These are phyloP conservation scores for Nibea albiflora DNA, from an alignment of 2,113 vertebrate species.

Conservation along the genomic window DNA sequence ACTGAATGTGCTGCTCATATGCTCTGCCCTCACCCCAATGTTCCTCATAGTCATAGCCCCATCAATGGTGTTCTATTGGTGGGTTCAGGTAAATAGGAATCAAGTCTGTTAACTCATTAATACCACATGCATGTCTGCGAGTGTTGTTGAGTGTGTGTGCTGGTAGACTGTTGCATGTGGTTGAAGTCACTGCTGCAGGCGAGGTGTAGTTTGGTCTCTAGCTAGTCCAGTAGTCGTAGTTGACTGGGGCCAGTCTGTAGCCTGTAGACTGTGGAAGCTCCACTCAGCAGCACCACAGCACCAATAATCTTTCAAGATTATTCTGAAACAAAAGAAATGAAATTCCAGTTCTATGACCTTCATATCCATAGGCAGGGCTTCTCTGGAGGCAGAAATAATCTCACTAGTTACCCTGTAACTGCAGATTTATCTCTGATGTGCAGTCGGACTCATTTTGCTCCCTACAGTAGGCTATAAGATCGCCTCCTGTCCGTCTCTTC, in stretches of 20 bases:
- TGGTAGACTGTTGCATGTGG: constrained; percentile 48
- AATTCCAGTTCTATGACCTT: not conserved
- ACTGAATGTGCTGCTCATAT: constrained; percentile 87
- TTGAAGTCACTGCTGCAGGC: constrained; percentile 41
- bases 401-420: not conserved
- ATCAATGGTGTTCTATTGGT: constrained; percentile 88
- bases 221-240: constrained; percentile 36
- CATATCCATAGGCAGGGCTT: constrained; percentile 2
- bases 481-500: too few species aligned
- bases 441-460: not conserved
- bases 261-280: not conserved
- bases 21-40: constrained; percentile 87
- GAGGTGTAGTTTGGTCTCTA: constrained; percentile 55
- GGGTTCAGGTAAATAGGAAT: constrained; percentile 89
- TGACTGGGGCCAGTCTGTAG: constrained; percentile 1
- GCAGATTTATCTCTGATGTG: not conserved
- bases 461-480: too few species aligned
- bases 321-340: not conserved
- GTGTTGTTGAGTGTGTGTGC: constrained; percentile 62
- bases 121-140: constrained; percentile 79
- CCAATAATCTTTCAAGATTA: not conserved
- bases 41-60: constrained; percentile 87
- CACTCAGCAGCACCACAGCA: constrained; percentile 7
- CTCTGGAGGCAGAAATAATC: constrained; percentile 33
- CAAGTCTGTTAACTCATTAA: constrained; percentile 82